Base-by-base conservation (phyloP, 2,888 invertebrate genomes). In the Pachydiplax longipennis region DNA sequence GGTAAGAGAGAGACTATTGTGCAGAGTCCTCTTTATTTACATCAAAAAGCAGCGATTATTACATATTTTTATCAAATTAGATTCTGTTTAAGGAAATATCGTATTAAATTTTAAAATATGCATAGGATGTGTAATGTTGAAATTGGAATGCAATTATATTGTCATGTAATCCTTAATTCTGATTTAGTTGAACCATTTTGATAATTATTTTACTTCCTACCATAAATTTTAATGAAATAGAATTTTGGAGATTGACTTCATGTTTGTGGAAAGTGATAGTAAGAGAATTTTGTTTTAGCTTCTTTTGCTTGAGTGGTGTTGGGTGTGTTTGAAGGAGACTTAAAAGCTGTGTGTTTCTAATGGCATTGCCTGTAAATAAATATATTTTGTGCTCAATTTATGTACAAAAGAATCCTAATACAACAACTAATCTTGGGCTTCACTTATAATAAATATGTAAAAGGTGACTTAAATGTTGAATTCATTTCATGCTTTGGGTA, bases 341-440 rank as follows among this genome's bases (percentile, higher is more conserved):
- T 31, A 10, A 37, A 18, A 37, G 37, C 65, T 40, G 35, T 31
- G 18, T 65, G 61, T 61, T 15, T 61, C 31, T 37, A 65, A 13
- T 87, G 58, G 37, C 37, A 83, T 48, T 61, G 61, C 35, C 61
- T 18, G 25, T 35, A 35, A 61, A 87, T 18, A 35, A 90, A 90
- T 90, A 90, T 80, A 90, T 81, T 90, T 81, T 90, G 80, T 90
- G 80, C 80, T 90, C 80, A 90, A 80, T 90, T 90, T 90, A 81
- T 80, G 80, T 81, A 80, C 80, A 90, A 90, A 80, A 35, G 18
- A 48, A 31, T 65, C 48, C n/a, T n/a, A n/a, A 73, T 31, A 90
- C 2, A 35, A 31, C 18, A 65, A 53, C 31, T 91, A 53, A 53
- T 53, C 53, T 53, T 53, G 53, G 53, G 53, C 53, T 53, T 53